Evolutionary conservation across 2,888 invertebrate species (phyloP), one percentile per base, ranked within the genome.

Genomic region (Heterodera filipjevi): DNA sequence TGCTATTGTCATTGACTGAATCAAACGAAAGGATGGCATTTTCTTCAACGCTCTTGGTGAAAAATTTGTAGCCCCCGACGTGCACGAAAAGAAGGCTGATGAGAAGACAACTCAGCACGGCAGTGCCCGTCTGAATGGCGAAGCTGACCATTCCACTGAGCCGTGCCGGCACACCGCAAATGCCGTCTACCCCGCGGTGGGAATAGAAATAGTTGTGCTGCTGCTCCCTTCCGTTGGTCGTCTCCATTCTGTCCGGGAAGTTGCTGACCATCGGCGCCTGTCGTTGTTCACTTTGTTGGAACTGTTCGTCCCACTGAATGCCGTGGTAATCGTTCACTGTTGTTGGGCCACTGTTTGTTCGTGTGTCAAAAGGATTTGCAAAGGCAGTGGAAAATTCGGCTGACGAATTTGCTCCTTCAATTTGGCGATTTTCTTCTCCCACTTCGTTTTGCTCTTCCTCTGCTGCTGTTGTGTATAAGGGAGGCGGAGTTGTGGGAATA

Each of bases 81-180:
- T 83, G 83, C 16, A 82, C 66, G 66, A 83, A 83, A 27, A 85
- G 76, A 22, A 80, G 35, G 14, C 66, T 39, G 22, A 80, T 71
- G 27, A 83, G 49, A 30, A 77, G 35, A 72, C 70, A 70, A 46
- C 81, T 64, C 14, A 84, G 32, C 44, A 82, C 59, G 19, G 84
- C 39, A 3, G 77, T 76, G 68, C 80, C 68, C 22, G 66, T 33
- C 53, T 83, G 83, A 27, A 79, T 73, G n/a, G 72, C 71, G 64
- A 85, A 68, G 39, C 83, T 83, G 78, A 84, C 82, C 53, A 83
- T 70, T 5, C 83, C 83, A 49, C 70, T 80, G 12, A 77, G 46
- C 19, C 83, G 79, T 8, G 83, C 84, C 19, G 83, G 84, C 22
- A 83, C 76, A 5, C 79, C 79, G 53, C 84, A 83, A 27, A 78